A percentile compares a stretch with the other conserved stretches of the same genome.
Conservation (phyloP, 2,797 vertebrate species). For the Hyperoplus immaculatus region DNA sequence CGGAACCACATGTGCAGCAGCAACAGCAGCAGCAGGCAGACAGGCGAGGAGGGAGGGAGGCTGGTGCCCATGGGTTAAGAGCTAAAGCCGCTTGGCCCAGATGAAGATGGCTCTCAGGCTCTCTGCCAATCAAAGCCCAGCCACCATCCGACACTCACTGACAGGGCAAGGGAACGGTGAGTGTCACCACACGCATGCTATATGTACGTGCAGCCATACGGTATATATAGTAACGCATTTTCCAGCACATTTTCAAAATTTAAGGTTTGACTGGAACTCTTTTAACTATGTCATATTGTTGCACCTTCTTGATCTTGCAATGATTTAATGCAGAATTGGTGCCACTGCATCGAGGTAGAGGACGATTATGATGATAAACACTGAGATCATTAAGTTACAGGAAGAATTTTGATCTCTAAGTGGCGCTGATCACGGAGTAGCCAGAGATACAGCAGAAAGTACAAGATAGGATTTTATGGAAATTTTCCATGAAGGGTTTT, state of each 20-base stretch:
- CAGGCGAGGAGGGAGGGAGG: conserved; percentile 27
- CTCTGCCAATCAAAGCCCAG: conserved; percentile 79
- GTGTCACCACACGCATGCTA: conserved; percentile 46
- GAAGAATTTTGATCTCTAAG: not conserved
- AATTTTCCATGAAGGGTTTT: not conserved
- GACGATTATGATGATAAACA: not conserved
- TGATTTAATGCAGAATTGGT: no score
- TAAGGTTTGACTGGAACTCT: no score
- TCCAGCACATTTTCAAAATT: no score
- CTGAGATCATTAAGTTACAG: no score
- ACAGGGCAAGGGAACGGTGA: conserved; percentile 48
- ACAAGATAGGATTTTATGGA: not conserved
- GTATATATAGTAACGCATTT: not conserved
- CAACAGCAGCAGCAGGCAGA: conserved; percentile 27
- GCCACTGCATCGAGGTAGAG: not conserved
- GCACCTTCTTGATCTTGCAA: no score
- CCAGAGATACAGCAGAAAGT: not conserved
- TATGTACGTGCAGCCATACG: not conserved
- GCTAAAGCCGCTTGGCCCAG: conserved; percentile 86
- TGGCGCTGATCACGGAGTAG: not conserved
- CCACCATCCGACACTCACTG: conserved; percentile 72
- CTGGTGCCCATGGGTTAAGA: conserved; percentile 77
- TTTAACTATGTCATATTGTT: no score
- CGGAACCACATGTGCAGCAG: conserved; percentile 54
- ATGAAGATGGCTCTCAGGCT: conserved; percentile 82